Percentiles rank a stretch among this genome's conserved stretches.
These are phyloP conservation scores for Ephialtes manifestator DNA, from an alignment of 2,888 invertebrate species.

Conservation along the genomic window DNA sequence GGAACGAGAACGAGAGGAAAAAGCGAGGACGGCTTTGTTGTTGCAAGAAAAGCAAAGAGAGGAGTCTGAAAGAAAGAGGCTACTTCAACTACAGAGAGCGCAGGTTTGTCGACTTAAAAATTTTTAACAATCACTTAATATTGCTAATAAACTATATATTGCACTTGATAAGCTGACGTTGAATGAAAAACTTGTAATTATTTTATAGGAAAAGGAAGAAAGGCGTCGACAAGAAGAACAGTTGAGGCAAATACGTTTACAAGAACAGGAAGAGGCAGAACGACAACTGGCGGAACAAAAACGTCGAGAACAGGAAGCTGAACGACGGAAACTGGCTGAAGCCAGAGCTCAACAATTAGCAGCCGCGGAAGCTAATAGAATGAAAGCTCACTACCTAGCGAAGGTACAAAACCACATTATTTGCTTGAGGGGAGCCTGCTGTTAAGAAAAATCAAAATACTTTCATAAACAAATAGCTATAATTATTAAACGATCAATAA, in stretches of 20 bases:
- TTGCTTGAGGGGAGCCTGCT: no score
- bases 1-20: conserved; percentile 85
- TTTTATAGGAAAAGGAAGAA: conserved; percentile 82
- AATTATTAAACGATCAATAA: no score
- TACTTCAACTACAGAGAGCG: conserved; percentile 79
- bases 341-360: conserved; percentile 82
- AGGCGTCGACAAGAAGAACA: conserved; percentile 80
- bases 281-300: conserved; percentile 82
- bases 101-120: conserved; percentile 72
- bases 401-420: conserved; percentile 46
- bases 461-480: no score
- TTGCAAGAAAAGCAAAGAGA: conserved; percentile 87
- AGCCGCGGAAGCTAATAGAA: conserved; percentile 75
- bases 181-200: neutral
- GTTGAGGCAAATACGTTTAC: conserved; percentile 77
- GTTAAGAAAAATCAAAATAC: no score
- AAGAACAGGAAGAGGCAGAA: conserved; percentile 83
- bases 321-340: conserved; percentile 80
- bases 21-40: conserved; percentile 78
- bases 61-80: conserved; percentile 86
- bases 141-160: neutral
- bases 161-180: neutral
- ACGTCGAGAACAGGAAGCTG: conserved; percentile 84
- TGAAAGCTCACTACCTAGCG: conserved; percentile 74
- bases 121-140: neutral